Evolutionary conservation across 53 echinoderm and acorn worm species (phyloP), one percentile per base, ranked within the genome.

Genomic region (Crossaster papposus): DNA sequence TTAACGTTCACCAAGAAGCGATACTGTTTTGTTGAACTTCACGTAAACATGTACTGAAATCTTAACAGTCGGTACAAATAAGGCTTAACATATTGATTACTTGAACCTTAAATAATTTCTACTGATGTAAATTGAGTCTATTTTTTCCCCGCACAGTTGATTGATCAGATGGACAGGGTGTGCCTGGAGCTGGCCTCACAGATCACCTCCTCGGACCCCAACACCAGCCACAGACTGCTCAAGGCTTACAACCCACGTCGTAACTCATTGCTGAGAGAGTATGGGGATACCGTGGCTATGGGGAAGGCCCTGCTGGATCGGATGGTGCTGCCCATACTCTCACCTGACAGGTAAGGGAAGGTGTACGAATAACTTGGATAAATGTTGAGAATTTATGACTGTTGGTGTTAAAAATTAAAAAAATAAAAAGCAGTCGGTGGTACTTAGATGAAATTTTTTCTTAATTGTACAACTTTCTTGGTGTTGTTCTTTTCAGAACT

Each of bases 301-400:
- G 97, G 97, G 14, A 94, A 92, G 64, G 97, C 97, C 20, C 83
- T 97, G 64, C 83, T 97, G 33, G 95, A 95, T 74, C 88, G 97
- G 15, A 86, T 97, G 33, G 85, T 94, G 24, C 86, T 95, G 31
- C 95, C 97, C 10, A 81, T 95, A 31, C 90, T 92, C 54, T 94
- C 95, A 26, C 90, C 97, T 15, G 92, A 95, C 73, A 97, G 97
- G 97, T 97, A 88, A 90, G 81, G 17, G 23, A 17, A 9, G 15
- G 62, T 62, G 22, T 23, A 6, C 9, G 44, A 44, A 44, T 44
- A 7, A 44, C 44, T 1, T 44, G 44, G 0, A 2, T 38, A 38
- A 10, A 13, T 52, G 53, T 52, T 52, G 13, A 52, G 13, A 13
- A 13, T 52, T 52, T 52, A 52, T 52, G 58, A 1, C 58, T 18